Evolutionary conservation across 2,888 invertebrate genomes (phyloP).

Genomic region (Frankliniella intonsa): DNA sequence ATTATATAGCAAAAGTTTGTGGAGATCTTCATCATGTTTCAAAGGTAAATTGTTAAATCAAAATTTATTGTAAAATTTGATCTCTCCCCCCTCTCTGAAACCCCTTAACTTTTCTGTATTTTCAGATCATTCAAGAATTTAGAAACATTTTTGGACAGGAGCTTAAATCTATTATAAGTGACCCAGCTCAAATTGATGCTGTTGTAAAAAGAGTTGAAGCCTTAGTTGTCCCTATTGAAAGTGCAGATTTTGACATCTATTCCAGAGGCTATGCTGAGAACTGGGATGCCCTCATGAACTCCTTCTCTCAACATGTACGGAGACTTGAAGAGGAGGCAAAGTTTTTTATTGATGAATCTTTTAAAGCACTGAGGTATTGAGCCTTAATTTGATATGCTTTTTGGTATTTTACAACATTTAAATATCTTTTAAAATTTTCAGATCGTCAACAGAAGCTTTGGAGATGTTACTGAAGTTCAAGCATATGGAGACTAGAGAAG

Average conservation of each 20-base stretch:
- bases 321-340: slow-evolving; percentile 76
- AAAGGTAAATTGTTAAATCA: slow-evolving; percentile 33
- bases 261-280: slow-evolving; percentile 70
- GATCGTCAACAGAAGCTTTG: slow-evolving; percentile 77
- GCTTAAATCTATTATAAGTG: slow-evolving; percentile 78
- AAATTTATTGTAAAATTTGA: not conserved
- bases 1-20: slow-evolving; percentile 78
- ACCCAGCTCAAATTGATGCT: slow-evolving; percentile 80
- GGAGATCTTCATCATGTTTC: slow-evolving; percentile 64
- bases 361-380: slow-evolving; percentile 63
- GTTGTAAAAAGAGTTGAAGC: slow-evolving; percentile 75
- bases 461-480: slow-evolving; percentile 74
- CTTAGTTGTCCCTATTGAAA: slow-evolving; percentile 67
- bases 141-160: slow-evolving; percentile 85
- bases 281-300: slow-evolving; percentile 78
- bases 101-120: slow-evolving; percentile 32
- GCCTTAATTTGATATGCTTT: not conserved
- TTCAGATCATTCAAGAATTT: slow-evolving; percentile 74
- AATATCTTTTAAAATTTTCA: slow-evolving; percentile 41
- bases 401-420: not conserved
- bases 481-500: slow-evolving; percentile 67
- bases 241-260: slow-evolving; percentile 80
- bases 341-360: slow-evolving; percentile 79
- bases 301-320: slow-evolving; percentile 69
- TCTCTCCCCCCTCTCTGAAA: not conserved